Evolutionary conservation across 92 coral and sea anemone genomes (phyloP), one percentile per base, ranked within the genome.

Genomic region (Paragorgia papillata): DNA sequence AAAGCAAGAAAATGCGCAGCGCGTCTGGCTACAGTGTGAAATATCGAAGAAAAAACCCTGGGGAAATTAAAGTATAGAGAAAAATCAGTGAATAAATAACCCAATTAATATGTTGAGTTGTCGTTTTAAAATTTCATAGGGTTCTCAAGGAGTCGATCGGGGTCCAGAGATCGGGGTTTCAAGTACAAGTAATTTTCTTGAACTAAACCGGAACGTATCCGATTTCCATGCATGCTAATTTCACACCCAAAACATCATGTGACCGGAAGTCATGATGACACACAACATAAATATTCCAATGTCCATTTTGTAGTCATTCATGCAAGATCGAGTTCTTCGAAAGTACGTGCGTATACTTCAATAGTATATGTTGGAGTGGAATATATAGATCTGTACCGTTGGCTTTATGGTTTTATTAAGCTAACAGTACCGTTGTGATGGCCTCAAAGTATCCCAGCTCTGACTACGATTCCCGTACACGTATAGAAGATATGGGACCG

Each of bases 401-500:
- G 75, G 34, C 35, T n/a, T 9, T 14, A 27, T 21, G 50, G 25
- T 13, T 44, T 20, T 25, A 25, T 0, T 44, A 25, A 68, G 15
- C 33, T 48, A 32, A 68, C 34, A 17, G 25, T 21, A 34, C 15
- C 30, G 19, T 37, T 49, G 22, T 14, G 54, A 68, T 68, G 75
- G 75, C 75, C 0, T 32, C 75, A 27, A 68, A 44, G 29, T 19
- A 44, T 18, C 33, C 58, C 9, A 48, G 22, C 9, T 34, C 75
- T 25, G 26, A 59, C 9, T 24, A 44, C 41, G 41, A 48, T 48
- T 43, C 57, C 37, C 30, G 29, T 26, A 44, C 75, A 48, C 75
- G 75, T 40, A 49, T 68, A 22, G n/a, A n/a, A n/a, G n/a, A n/a
- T n/a, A n/a, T n/a, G n/a, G 60, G 75, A 22, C 59, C 59, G 27